A percentile compares a stretch with the other conserved stretches of the same genome.
Conservation (phyloP, 2,113 vertebrate genomes). For the Siniperca chuatsi region DNA sequence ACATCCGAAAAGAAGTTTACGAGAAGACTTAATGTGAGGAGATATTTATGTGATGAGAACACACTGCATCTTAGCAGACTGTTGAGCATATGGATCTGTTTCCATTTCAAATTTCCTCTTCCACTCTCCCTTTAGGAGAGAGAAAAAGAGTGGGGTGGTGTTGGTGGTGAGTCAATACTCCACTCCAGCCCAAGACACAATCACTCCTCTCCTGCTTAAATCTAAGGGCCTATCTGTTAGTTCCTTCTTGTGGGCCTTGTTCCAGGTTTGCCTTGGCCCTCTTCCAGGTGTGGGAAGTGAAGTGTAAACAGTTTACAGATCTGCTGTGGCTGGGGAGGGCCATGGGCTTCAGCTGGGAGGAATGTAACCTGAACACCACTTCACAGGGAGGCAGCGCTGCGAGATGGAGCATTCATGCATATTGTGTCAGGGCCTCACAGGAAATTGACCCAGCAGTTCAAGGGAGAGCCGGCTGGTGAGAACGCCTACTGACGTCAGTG, state of each 20-base stretch:
- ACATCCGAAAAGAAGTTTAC: slow-evolving; percentile 19
- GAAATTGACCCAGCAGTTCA: slow-evolving; percentile 66
- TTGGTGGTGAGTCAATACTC: slow-evolving; percentile 59
- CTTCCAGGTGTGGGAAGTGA: slow-evolving; percentile 78
- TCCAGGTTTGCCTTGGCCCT: slow-evolving; percentile 75
- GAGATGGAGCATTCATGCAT: slow-evolving; percentile 67
- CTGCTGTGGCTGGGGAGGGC: slow-evolving; percentile 71
- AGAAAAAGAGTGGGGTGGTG: slow-evolving; percentile 36
- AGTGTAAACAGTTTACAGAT: slow-evolving; percentile 82
- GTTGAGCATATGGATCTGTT: slow-evolving; percentile 51
- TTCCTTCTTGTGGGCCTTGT: slow-evolving; percentile 56
- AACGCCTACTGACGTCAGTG: slow-evolving; percentile 54
- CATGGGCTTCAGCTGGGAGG: slow-evolving; percentile 68
- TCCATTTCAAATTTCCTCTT: slow-evolving; percentile 57
- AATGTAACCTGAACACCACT: slow-evolving; percentile 76
- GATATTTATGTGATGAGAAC: slow-evolving; percentile 42
- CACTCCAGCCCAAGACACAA: slow-evolving; percentile 54
- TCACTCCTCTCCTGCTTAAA: slow-evolving; percentile 65
- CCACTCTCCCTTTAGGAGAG: slow-evolving; percentile 36
- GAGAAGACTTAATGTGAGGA: slow-evolving; percentile 12
- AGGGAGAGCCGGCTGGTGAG: slow-evolving; percentile 44
- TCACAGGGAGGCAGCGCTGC: slow-evolving; percentile 65
- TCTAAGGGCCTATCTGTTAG: slow-evolving; percentile 53
- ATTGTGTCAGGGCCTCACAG: slow-evolving; percentile 64
- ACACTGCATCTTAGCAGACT: slow-evolving; percentile 14